Evolutionary conservation across 1,140 invertebrate species (phyloP).

Genomic region (Drosophila novamexicana): DNA sequence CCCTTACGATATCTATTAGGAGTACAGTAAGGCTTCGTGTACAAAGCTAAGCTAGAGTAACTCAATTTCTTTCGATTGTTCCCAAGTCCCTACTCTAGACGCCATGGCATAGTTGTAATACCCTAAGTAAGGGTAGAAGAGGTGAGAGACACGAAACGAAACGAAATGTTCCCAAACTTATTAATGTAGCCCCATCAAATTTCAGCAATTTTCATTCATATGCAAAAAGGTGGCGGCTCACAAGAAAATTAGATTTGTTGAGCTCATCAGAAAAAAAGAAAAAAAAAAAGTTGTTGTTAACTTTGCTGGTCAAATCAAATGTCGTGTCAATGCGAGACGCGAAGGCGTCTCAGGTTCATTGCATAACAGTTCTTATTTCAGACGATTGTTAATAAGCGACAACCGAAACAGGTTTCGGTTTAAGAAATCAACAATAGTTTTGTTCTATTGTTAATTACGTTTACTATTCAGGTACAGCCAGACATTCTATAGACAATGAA

Average conservation of each 20-base stretch:
- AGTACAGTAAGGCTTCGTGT: too few relatives aligned
- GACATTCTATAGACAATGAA: not conserved
- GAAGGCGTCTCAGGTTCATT: slow-evolving; percentile 46
- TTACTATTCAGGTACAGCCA: not conserved
- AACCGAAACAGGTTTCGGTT: slow-evolving; percentile 34
- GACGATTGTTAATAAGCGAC: slow-evolving; percentile 20
- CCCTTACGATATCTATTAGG: too few relatives aligned
- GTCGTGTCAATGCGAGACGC: slow-evolving; percentile 35
- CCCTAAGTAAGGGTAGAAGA: too few relatives aligned
- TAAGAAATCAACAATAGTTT: slow-evolving; percentile 35
- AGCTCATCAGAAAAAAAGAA: slow-evolving; percentile 65
- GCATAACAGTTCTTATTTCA: slow-evolving; percentile 40
- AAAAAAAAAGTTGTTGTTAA: slow-evolving; percentile 20
- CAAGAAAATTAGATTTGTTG: slow-evolving; percentile 57
- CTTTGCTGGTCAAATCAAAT: slow-evolving; percentile 26
- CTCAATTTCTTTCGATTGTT: too few relatives aligned
- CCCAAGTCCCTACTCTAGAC: too few relatives aligned
- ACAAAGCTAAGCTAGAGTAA: too few relatives aligned
- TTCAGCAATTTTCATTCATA: slow-evolving; percentile 71
- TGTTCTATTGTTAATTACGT: slow-evolving; percentile 10
- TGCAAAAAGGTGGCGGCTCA: slow-evolving; percentile 49
- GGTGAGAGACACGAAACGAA: not conserved
- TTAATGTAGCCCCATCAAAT: slow-evolving; percentile 26
- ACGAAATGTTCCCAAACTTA: slow-evolving; percentile 56
- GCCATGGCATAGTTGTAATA: too few relatives aligned